Base-by-base conservation (phyloP, 2,113 vertebrate species). In the Spermophilus dauricus region DNA sequence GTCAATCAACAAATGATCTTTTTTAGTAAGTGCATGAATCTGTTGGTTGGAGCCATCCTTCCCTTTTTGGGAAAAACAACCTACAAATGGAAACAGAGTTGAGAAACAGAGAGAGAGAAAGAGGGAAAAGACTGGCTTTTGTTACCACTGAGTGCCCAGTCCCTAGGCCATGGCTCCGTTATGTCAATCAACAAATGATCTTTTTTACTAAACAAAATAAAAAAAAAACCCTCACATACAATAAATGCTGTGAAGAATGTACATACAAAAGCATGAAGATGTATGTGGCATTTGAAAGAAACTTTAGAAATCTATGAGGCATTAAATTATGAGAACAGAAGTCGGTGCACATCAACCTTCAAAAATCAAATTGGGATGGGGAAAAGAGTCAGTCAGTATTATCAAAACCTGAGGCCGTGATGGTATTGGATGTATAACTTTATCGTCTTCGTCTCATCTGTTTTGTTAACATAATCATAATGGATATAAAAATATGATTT, bases 71-170 rank as follows among this genome's bases (percentile, higher is more conserved):
- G 48, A 91, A 67, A 65, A 63, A 13, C 5, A 51, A 30, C 13
- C 13, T 2, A 48, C 10, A 75, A 32, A 24, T 22, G 11, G 53
- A 5, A 58, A 14, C 58, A 24, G 24, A 34, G 14, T 13, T 32
- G 24, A 73, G 56, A 34, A 30, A 7, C 6, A 20, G 45, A 11
- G 9, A 5, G 5, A 0, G 39, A 8, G 39, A 20, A 2, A 8
- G 4, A 9, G 4, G 24, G 39, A 24, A 9, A 17, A 24, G 17
- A 17, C 3, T 3, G 4, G 17, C 5, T 22, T 13, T 26, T 22
- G 4, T 10, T 4, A 2, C 28, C 4, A 8, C 17, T 0, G 0
- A 16, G 14, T 1, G 4, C 48, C 26, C 17, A 34, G 30, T 45
- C 26, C 2, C 56, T 16, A 20, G 13, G 5, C 20, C 39, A 1